Evolutionary conservation across 1,140 invertebrate species (phyloP).

Genomic region (Zaprionus gabonicus): DNA sequence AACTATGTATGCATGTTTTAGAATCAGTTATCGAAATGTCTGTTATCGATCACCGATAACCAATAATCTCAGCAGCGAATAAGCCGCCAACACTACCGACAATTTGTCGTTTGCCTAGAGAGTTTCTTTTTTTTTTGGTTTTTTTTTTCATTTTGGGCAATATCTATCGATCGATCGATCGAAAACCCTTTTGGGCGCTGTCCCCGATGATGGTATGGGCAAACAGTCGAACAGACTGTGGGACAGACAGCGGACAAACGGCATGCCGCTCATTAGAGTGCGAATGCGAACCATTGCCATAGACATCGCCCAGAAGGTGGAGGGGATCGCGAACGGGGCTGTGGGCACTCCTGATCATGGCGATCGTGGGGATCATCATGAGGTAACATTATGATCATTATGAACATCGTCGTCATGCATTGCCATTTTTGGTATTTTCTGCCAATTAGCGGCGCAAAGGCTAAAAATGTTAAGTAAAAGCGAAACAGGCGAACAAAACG

Average conservation of each 20-base stretch:
- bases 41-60: neutral
- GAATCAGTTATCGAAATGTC: too few relatives aligned
- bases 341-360: slow-evolving; percentile 1
- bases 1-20: too few relatives aligned
- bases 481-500: slow-evolving; percentile 73
- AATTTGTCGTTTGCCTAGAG: neutral
- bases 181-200: slow-evolving; percentile 46
- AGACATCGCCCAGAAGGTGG: slow-evolving; percentile 23
- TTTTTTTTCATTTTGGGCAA: neutral
- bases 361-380: slow-evolving; percentile 19
- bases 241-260: slow-evolving; percentile 23
- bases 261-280: slow-evolving; percentile 44
- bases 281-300: slow-evolving; percentile 24
- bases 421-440: slow-evolving; percentile 84
- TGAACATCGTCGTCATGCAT: slow-evolving; percentile 63
- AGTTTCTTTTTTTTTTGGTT: neutral
- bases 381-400: slow-evolving; percentile 30
- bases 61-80: neutral
- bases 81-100: neutral
- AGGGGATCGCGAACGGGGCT: neutral
- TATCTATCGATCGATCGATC: slow-evolving; percentile 14
- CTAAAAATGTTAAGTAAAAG: slow-evolving; percentile 82
- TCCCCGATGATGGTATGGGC: neutral
- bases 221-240: neutral
- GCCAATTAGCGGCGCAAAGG: slow-evolving; percentile 83